Evolutionary conservation across 2,797 vertebrate genomes (phyloP).

Genomic region (Zenarchopterus dispar): DNA sequence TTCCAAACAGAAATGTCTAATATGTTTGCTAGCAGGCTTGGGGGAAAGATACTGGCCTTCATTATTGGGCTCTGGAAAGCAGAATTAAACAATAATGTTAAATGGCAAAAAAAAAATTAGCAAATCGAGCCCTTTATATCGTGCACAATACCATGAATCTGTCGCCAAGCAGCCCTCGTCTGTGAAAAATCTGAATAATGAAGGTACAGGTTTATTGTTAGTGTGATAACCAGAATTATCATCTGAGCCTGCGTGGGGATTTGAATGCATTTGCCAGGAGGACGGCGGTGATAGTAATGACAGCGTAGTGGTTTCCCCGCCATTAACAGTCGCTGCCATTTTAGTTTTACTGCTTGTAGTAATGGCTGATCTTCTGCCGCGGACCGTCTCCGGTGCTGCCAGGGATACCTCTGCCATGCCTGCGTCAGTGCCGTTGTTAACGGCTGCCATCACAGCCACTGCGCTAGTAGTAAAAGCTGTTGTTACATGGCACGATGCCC

Average conservation of each 20-base stretch:
- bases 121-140: slow-evolving; percentile 40
- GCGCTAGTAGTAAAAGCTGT: slow-evolving; percentile 74
- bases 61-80: slow-evolving; percentile 25
- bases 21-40: neutral
- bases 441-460: slow-evolving; percentile 54
- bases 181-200: slow-evolving; percentile 37
- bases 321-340: slow-evolving; percentile 68
- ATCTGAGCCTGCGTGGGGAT: slow-evolving; percentile 48
- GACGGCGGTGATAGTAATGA: slow-evolving; percentile 46
- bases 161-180: slow-evolving; percentile 30
- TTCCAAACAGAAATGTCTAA: slow-evolving; percentile 1
- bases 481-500: slow-evolving; percentile 74
- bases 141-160: slow-evolving; percentile 34
- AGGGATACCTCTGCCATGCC: slow-evolving; percentile 48
- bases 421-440: slow-evolving; percentile 53
- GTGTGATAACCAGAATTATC: slow-evolving; percentile 56
- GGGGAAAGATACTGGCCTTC: slow-evolving; percentile 11
- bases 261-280: slow-evolving; percentile 43
- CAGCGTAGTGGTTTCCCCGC: slow-evolving; percentile 32
- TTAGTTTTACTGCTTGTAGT: slow-evolving; percentile 63
- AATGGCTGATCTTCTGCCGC: slow-evolving; percentile 49
- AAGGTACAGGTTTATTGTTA: slow-evolving; percentile 59
- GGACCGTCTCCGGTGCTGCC: slow-evolving; percentile 29
- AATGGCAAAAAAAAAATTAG: slow-evolving; percentile 39
- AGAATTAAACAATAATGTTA: slow-evolving; percentile 33